Percentiles rank a stretch among this genome's conserved stretches.
These are phyloP conservation scores for Turritopsis rubra DNA, from an alignment of 30 jellyfish, hydroid and myxozoan species.

Conservation along the genomic window DNA sequence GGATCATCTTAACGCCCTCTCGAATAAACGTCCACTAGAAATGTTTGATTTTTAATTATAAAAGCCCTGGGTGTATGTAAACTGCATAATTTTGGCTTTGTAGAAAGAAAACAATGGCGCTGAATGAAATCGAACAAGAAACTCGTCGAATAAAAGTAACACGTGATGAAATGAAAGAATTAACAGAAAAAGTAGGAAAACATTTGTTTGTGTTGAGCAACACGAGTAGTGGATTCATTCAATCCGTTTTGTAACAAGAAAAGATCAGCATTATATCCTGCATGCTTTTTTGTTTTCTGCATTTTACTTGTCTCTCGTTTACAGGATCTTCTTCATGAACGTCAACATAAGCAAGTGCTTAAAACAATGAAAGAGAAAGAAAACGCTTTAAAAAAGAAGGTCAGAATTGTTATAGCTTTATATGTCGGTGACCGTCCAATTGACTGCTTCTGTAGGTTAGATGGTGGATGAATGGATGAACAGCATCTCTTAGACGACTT, in stretches of 20 bases:
- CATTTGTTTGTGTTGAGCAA: not conserved
- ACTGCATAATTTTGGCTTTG: not conserved
- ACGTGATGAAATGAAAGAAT: not conserved
- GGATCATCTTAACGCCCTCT: too few species aligned
- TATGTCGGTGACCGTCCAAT: too few species aligned
- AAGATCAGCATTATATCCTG: too few species aligned
- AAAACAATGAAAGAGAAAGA: not conserved
- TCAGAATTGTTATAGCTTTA: not conserved
- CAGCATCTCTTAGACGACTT: too few species aligned
- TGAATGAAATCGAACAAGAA: not conserved
- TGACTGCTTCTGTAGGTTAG: too few species aligned
- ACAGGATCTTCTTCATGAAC: not conserved
- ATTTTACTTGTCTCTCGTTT: not conserved
- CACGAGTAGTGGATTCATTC: too few species aligned
- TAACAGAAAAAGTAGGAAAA: not conserved
- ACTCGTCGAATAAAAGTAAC: not conserved
- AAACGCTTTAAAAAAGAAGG: not conserved
- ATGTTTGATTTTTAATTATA: too few species aligned
- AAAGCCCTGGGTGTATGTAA: too few species aligned
- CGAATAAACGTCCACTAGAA: too few species aligned
- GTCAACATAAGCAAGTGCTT: not conserved
- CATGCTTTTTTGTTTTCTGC: not conserved
- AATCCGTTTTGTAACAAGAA: too few species aligned
- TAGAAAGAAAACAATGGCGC: not conserved
- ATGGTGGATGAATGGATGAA: too few species aligned